Evolutionary conservation across 2,888 invertebrate species (phyloP).

Genomic region (Endotricha flammealis): DNA sequence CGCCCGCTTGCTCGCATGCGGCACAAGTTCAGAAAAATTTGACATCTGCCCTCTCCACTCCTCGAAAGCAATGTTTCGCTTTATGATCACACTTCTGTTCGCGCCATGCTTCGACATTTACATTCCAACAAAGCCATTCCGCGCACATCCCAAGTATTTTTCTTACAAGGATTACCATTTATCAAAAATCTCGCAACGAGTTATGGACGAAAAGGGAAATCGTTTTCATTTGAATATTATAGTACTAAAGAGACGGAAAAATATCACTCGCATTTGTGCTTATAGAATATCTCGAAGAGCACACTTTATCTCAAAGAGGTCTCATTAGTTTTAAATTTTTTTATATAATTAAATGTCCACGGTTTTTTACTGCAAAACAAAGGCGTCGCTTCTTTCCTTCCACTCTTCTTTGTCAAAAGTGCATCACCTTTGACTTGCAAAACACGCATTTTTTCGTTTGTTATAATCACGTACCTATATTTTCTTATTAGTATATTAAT

Average conservation of each 20-base stretch:
- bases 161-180: constrained; percentile 31
- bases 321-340: constrained; percentile 3
- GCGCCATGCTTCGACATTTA: constrained; percentile 8
- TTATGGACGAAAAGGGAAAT: constrained; percentile 29
- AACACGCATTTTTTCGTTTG: no score
- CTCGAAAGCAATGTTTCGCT: no score
- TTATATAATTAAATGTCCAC: no score
- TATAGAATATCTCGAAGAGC: constrained; percentile 6
- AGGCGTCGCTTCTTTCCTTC: no score
- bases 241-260: constrained; percentile 14
- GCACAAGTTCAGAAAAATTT: no score
- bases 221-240: constrained; percentile 28
- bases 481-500: no score
- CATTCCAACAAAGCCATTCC: constrained; percentile 20
- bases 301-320: neutral
- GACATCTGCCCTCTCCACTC: no score
- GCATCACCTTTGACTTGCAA: no score
- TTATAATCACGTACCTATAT: no score
- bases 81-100: constrained; percentile 12
- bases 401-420: no score
- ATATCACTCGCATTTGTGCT: constrained; percentile 11
- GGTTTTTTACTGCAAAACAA: no score
- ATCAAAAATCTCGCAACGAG: constrained; percentile 30
- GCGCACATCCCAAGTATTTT: constrained; percentile 31
- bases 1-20: no score